Conservation (phyloP, 2,113 vertebrate genomes). For the Gavia stellata region DNA sequence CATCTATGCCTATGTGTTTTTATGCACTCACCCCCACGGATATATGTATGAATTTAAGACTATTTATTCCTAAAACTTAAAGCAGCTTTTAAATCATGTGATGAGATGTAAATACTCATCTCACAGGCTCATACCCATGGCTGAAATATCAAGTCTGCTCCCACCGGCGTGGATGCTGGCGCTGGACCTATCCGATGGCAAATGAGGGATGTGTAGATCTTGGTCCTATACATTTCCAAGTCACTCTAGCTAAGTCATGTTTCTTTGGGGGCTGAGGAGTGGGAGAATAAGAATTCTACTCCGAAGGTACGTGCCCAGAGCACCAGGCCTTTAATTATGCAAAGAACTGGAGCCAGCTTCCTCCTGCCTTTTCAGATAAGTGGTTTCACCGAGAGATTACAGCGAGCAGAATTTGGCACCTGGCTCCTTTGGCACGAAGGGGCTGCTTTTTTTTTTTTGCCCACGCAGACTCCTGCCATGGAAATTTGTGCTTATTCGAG, state of each 20-base stretch:
- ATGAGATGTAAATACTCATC: neutral
- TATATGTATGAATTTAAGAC: neutral
- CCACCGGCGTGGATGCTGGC: neutral
- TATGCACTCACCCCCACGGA: neutral
- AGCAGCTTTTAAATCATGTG: neutral
- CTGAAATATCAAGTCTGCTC: neutral
- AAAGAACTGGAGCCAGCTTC: conserved; percentile 26
- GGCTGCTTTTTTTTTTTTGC: neutral
- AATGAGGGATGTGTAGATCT: neutral
- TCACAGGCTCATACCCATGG: neutral
- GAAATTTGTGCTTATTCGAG: neutral
- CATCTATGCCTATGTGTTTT: neutral
- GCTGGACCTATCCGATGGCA: neutral
- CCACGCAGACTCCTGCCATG: neutral
- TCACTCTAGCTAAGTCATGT: neutral
- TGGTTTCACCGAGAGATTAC: neutral
- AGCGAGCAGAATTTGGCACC: neutral
- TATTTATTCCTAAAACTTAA: neutral
- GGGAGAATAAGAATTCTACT: neutral
- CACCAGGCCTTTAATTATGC: conserved; percentile 16
- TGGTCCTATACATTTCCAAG: neutral
- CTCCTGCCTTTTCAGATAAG: conserved; percentile 30
- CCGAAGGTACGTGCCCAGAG: neutral
- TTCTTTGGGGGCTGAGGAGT: neutral
- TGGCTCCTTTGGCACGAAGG: neutral